phyloP scores from a whole-genome alignment of 2,888 invertebrate species.

The Netelia inedita region DNA sequence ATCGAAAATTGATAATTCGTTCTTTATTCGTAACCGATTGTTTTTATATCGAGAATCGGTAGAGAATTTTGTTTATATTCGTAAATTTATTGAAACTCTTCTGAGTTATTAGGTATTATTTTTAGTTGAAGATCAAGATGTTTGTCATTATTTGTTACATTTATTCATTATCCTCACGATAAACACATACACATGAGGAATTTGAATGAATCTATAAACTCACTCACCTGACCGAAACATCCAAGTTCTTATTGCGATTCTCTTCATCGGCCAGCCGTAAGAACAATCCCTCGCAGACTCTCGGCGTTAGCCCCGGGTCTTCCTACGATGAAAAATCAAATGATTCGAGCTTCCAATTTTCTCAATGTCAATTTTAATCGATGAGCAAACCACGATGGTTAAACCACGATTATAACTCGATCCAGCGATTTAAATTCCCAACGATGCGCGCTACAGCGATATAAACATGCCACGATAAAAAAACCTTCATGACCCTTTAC shows the following conservation, averaged over 20 bases:
- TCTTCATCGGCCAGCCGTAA: slow-evolving; percentile 80
- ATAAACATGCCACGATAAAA: not conserved
- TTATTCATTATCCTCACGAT: not conserved
- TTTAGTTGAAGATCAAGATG: too few relatives aligned
- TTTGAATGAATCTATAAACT: not conserved
- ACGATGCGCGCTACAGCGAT: not conserved
- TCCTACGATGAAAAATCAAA: slow-evolving; percentile 78
- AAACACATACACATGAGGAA: not conserved
- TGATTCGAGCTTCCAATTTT: slow-evolving; percentile 11
- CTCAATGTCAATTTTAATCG: slow-evolving; percentile 7
- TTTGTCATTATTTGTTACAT: not conserved
- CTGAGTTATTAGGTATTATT: too few relatives aligned
- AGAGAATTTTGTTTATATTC: too few relatives aligned
- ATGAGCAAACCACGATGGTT: too few relatives aligned
- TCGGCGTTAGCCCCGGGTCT: slow-evolving; percentile 87
- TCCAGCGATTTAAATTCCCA: not conserved
- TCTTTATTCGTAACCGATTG: too few relatives aligned
- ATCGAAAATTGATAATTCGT: too few relatives aligned
- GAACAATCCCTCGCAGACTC: slow-evolving; percentile 87
- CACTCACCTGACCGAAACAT: slow-evolving; percentile 84
- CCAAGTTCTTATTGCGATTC: slow-evolving; percentile 76
- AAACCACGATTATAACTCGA: not conserved
- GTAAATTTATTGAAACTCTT: too few relatives aligned
- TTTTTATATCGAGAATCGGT: too few relatives aligned
- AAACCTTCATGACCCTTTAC: not conserved